phyloP scores from a whole-genome alignment of 2,113 vertebrate genomes.

The Crotophaga sulcirostris region DNA sequence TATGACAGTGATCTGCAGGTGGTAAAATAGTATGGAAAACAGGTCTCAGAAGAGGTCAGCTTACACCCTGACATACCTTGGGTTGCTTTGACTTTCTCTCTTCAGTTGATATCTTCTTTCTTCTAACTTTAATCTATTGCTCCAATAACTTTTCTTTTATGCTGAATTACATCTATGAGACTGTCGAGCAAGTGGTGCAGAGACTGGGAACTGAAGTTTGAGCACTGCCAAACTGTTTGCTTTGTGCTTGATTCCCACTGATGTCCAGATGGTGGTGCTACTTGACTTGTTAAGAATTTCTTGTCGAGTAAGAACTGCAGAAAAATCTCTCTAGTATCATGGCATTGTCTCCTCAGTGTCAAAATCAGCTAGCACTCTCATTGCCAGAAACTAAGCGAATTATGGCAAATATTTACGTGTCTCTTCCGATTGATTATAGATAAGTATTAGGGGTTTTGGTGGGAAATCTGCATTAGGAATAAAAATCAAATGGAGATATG shows the following conservation, averaged over 20 bases:
- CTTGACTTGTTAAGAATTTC: slow-evolving; percentile 41
- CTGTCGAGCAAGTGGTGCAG: not conserved
- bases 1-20: not conserved
- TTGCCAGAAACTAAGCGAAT: not conserved
- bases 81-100: not conserved
- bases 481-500: not conserved
- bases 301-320: not conserved
- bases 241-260: slow-evolving; percentile 6
- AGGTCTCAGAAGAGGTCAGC: not conserved
- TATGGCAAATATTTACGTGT: not conserved
- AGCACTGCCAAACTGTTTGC: not conserved
- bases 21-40: not conserved
- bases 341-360: not conserved
- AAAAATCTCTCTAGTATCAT: not conserved
- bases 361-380: not conserved
- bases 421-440: not conserved
- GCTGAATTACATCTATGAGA: not conserved
- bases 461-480: not conserved
- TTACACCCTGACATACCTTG: not conserved
- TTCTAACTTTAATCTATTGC: not conserved
- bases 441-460: not conserved
- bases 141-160: not conserved
- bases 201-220: not conserved
- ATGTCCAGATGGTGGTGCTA: slow-evolving; percentile 65
- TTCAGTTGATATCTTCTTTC: not conserved